A percentile compares a stretch with the other conserved stretches of the same genome.
Conservation (phyloP, 2,113 vertebrate genomes). For the Petromus typicus region DNA sequence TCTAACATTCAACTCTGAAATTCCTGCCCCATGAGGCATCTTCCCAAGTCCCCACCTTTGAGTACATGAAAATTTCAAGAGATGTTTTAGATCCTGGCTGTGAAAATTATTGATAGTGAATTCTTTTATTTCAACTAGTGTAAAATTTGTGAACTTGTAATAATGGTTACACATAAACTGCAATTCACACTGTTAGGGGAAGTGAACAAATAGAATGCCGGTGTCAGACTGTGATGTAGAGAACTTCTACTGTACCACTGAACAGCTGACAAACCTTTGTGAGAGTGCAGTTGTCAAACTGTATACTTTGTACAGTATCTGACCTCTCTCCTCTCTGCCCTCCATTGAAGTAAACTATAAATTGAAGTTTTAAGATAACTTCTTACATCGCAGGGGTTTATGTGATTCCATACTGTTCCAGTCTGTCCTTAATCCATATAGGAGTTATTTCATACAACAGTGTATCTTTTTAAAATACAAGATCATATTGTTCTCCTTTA, state of each 20-base stretch:
- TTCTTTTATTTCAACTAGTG: background rate
- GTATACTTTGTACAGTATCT: background rate
- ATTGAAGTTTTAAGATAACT: background rate
- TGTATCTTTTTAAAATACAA: conserved; percentile 3
- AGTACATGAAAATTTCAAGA: no score
- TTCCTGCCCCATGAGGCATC: no score
- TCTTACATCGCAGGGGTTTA: background rate
- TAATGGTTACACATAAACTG: background rate
- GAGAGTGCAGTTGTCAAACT: background rate
- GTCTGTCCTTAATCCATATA: background rate
- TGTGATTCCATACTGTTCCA: background rate
- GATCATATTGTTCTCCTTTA: background rate
- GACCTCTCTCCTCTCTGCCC: background rate
- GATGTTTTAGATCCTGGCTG: no score
- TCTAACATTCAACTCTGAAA: no score
- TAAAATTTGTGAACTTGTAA: background rate
- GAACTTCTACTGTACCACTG: background rate
- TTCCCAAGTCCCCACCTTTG: no score
- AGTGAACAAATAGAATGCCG: background rate
- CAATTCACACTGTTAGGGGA: background rate
- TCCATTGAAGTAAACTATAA: background rate
- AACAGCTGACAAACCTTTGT: background rate
- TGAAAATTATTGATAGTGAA: background rate
- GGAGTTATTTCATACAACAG: background rate
- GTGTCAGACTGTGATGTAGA: background rate